These are phyloP conservation scores for Chaetura pelagica DNA, from an alignment of 2,113 vertebrate genomes.

Conservation along the genomic window DNA sequence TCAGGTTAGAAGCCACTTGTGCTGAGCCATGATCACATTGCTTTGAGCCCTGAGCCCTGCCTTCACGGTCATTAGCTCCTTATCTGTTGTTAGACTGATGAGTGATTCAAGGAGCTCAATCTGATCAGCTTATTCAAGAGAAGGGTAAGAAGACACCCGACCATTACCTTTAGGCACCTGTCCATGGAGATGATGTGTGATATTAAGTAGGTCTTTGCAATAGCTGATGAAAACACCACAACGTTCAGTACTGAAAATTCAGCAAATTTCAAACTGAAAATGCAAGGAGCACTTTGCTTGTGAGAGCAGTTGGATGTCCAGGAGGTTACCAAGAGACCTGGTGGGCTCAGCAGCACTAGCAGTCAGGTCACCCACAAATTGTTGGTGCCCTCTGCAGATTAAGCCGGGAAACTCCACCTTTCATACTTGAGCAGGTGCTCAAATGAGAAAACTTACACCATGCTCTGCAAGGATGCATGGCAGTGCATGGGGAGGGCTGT, in stretches of 20 bases:
- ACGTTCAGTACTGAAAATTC: neutral
- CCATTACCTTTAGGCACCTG: neutral
- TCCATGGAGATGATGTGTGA: neutral
- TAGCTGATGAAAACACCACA: neutral
- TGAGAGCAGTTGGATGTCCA: neutral
- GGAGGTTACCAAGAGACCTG: neutral
- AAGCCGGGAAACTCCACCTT: neutral
- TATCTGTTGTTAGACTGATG: neutral
- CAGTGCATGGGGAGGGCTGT: neutral
- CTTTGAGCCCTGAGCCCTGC: neutral
- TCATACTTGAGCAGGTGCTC: neutral
- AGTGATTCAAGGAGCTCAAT: neutral
- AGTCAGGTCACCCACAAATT: fast-evolving
- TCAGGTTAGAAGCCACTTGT: neutral
- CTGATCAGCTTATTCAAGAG: neutral
- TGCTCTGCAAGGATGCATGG: neutral
- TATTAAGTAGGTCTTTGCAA: neutral
- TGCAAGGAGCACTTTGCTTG: neutral
- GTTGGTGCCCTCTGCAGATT: neutral
- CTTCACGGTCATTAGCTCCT: neutral
- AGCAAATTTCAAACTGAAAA: neutral
- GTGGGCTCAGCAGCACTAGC: fast-evolving
- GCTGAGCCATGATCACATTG: neutral
- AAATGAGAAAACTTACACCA: neutral
- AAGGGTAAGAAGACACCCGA: neutral